Percentiles rank a stretch among this genome's conserved stretches.
Evolutionary conservation across 2,797 vertebrate species (phyloP).

Genomic region (Parambassis ranga): DNA sequence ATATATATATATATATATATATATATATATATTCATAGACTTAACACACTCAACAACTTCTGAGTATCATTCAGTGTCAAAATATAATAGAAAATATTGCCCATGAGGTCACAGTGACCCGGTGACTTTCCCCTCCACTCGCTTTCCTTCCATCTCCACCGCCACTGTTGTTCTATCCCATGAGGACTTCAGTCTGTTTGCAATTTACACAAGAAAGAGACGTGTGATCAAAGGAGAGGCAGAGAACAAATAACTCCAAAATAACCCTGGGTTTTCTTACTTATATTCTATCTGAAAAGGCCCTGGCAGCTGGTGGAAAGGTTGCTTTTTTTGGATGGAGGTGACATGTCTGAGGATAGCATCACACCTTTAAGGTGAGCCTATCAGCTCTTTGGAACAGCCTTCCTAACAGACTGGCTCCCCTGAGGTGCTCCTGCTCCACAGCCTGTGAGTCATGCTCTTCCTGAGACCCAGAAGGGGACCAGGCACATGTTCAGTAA

Average conservation of each 20-base stretch:
- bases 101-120: background rate
- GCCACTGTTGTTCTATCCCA: constrained; percentile 23
- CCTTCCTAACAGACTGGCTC: constrained; percentile 66
- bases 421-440: constrained; percentile 50
- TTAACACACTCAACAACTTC: background rate
- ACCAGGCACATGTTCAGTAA: constrained; percentile 12
- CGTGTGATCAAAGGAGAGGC: constrained; percentile 53
- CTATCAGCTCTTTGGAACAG: constrained; percentile 65
- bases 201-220: constrained; percentile 67
- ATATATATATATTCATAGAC: background rate
- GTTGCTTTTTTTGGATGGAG: constrained; percentile 47
- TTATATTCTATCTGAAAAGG: constrained; percentile 16
- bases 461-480: constrained; percentile 36
- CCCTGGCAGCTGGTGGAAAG: constrained; percentile 23
- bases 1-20: too few relatives aligned
- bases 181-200: constrained; percentile 34
- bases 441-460: constrained; percentile 63
- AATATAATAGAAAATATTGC: background rate
- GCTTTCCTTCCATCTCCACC: background rate
- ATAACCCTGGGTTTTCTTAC: constrained; percentile 51
- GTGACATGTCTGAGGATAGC: constrained; percentile 63
- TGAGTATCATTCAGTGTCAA: too few relatives aligned
- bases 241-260: constrained; percentile 47
- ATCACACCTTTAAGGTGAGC: constrained; percentile 67
- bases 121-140: background rate